phyloP scores from a whole-genome alignment of 1,140 invertebrate genomes.

The Drosophila rufa region DNA sequence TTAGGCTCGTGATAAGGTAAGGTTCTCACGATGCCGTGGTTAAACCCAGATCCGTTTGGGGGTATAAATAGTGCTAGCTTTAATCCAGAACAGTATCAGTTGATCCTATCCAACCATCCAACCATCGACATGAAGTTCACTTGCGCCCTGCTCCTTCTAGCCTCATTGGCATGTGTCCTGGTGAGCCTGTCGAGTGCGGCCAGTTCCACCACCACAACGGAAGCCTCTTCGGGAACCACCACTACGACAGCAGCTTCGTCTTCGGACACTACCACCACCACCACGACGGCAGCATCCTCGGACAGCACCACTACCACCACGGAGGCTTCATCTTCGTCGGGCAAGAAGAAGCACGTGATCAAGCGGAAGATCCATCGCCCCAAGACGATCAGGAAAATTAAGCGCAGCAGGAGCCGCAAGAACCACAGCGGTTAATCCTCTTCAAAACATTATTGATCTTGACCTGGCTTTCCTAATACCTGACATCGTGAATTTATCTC shows the following conservation, averaged over 20 bases:
- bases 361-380: background rate
- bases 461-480: background rate
- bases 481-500: background rate
- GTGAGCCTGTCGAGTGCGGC: slow-evolving; percentile 5
- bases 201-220: slow-evolving; percentile 4
- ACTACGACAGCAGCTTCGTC: background rate
- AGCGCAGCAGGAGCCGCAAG: background rate
- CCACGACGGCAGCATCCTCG: background rate
- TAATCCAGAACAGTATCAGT: slow-evolving; percentile 27
- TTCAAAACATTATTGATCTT: background rate
- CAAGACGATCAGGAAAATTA: background rate
- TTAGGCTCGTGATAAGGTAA: too few relatives aligned
- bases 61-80: slow-evolving; percentile 22
- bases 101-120: slow-evolving; percentile 2
- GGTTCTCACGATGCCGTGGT: slow-evolving; percentile 4
- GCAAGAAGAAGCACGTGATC: background rate
- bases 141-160: slow-evolving; percentile 4
- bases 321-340: slow-evolving; percentile 1
- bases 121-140: slow-evolving; percentile 12
- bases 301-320: slow-evolving; percentile 10
- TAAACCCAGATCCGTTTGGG: background rate
- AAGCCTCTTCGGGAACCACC: background rate
- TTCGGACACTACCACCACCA: slow-evolving; percentile 27
- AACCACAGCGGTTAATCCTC: background rate
- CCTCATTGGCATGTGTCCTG: slow-evolving; percentile 17